Evolutionary conservation across 2,888 invertebrate species (phyloP).

Genomic region (Parnassius apollo): DNA sequence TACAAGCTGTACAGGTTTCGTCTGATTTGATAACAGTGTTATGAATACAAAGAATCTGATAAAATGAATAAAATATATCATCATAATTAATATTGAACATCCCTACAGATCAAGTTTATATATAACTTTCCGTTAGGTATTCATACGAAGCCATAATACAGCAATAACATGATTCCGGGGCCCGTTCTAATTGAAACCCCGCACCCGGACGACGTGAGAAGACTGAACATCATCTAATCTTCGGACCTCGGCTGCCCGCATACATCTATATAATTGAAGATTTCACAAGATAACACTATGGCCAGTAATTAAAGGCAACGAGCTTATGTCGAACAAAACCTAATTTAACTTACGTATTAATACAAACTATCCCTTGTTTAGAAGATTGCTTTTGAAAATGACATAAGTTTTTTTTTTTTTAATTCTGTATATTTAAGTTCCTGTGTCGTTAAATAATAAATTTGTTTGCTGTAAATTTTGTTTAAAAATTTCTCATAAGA

Average conservation of each 20-base stretch:
- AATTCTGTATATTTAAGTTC: too few species aligned
- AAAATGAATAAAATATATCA: too few species aligned
- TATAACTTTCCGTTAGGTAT: conserved; percentile 44
- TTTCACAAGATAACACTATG: conserved; percentile 77
- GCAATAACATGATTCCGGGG: conserved; percentile 52
- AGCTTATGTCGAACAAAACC: conserved; percentile 16
- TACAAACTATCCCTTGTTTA: neutral
- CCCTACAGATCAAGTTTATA: conserved; percentile 27
- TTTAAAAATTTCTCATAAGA: too few species aligned
- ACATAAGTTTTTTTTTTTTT: too few species aligned
- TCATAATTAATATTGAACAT: neutral
- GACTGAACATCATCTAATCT: conserved; percentile 72
- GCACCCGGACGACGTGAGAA: conserved; percentile 70
- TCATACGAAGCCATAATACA: conserved; percentile 44
- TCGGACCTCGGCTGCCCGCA: conserved; percentile 48
- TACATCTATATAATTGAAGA: conserved; percentile 68
- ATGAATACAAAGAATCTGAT: too few species aligned
- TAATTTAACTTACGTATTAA: conserved; percentile 13
- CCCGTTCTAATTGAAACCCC: conserved; percentile 67
- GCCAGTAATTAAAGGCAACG: conserved; percentile 61
- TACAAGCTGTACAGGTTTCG: too few species aligned
- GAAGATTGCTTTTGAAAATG: neutral
- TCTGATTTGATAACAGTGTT: too few species aligned
- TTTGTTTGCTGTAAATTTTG: too few species aligned
- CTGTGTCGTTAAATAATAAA: too few species aligned